Evolutionary conservation across 2,797 vertebrate genomes (phyloP).

Genomic region (Harpagifer antarcticus): DNA sequence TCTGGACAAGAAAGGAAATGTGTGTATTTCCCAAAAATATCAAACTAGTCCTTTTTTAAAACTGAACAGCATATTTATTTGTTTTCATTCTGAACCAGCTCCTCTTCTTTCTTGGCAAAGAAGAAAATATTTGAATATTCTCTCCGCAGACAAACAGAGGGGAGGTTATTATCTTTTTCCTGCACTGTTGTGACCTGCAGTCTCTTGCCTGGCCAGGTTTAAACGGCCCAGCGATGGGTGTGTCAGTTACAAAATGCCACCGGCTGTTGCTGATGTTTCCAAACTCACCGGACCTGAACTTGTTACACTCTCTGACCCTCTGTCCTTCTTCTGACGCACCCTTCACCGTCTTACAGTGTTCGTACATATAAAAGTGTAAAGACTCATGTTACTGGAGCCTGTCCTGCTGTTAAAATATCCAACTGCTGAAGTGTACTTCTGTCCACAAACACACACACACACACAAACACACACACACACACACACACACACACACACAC

Average conservation of each 20-base stretch:
- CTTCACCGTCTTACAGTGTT: constrained; percentile 29
- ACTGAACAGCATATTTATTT: background rate
- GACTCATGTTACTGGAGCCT: constrained; percentile 36
- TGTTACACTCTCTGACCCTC: constrained; percentile 38
- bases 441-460: constrained; percentile 29
- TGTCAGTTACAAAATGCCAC: constrained; percentile 59
- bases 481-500: constrained; percentile 19
- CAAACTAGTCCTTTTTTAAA: background rate
- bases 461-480: constrained; percentile 11
- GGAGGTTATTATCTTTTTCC: constrained; percentile 21
- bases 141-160: constrained; percentile 10
- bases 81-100: background rate
- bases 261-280: constrained; percentile 53
- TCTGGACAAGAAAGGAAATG: background rate
- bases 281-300: constrained; percentile 70
- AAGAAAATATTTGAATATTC: constrained; percentile 35
- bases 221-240: constrained; percentile 66
- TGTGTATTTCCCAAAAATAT: constrained; percentile 1
- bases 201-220: constrained; percentile 80
- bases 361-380: constrained; percentile 28
- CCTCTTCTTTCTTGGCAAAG: constrained; percentile 26
- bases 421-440: constrained; percentile 27
- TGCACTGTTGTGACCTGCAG: constrained; percentile 67
- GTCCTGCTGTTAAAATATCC: constrained; percentile 35
- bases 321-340: constrained; percentile 25